Percentiles rank a stretch among this genome's conserved stretches.
phyloP scores from a whole-genome alignment of 1,140 invertebrate species.

The Papilio polytes region DNA sequence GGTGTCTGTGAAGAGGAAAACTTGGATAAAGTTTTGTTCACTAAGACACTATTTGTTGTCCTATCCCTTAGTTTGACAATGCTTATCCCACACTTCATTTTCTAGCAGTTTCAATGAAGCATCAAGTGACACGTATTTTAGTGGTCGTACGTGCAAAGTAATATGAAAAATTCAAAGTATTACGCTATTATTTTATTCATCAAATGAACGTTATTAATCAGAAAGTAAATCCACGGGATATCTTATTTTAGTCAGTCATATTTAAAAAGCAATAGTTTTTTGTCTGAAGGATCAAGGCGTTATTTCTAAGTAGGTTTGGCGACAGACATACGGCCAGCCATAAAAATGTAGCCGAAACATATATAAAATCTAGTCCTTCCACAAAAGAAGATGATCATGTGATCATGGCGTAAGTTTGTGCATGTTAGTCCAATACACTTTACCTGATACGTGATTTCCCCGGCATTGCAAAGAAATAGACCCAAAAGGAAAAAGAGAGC shows the following conservation, averaged over 20 bases:
- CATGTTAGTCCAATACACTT: neutral
- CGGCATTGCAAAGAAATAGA: constrained; percentile 68
- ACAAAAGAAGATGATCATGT: too few species aligned
- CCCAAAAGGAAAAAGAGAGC: constrained; percentile 66
- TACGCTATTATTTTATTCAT: too few species aligned
- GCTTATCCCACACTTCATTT: neutral
- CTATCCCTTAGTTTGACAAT: neutral
- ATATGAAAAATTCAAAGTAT: too few species aligned
- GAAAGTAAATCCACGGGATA: too few species aligned
- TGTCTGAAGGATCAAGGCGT: constrained; percentile 7
- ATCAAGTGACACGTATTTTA: neutral
- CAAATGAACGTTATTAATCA: too few species aligned
- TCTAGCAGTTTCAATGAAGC: neutral
- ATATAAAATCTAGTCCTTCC: too few species aligned
- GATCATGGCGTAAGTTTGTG: neutral
- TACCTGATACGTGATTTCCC: constrained; percentile 74
- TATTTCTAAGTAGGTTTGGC: neutral
- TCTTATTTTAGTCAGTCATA: too few species aligned
- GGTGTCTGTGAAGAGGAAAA: constrained; percentile 13
- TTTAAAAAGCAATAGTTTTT: neutral
- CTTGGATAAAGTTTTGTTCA: constrained; percentile 9
- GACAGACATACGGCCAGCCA: too few species aligned
- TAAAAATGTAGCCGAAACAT: too few species aligned
- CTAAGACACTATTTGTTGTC: constrained; percentile 11
- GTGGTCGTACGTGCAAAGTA: neutral